Percentiles rank a stretch among this genome's conserved stretches.
Evolutionary conservation across 2,113 vertebrate species (phyloP).

Genomic region (Plecturocebus donacophilus): DNA sequence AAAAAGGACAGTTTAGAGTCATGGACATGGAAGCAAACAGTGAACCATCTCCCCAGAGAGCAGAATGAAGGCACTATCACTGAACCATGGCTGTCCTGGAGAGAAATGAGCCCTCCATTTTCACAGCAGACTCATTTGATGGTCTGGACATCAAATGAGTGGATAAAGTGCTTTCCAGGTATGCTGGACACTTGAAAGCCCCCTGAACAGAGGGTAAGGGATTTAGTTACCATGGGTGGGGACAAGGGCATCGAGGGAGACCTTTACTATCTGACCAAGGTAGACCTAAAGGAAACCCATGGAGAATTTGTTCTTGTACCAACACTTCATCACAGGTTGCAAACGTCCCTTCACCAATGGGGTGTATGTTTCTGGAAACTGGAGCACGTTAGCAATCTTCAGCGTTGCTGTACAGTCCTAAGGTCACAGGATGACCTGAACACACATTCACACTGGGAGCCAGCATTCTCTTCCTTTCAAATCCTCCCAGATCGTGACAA

Average conservation of each 20-base stretch:
- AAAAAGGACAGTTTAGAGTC: neutral
- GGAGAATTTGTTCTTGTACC: neutral
- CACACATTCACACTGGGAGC: neutral
- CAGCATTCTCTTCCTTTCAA: neutral
- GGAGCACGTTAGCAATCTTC: too few species aligned
- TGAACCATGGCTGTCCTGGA: neutral
- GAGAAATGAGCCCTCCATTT: neutral
- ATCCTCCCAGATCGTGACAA: neutral
- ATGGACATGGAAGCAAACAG: neutral
- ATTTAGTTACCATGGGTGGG: neutral
- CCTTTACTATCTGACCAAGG: neutral
- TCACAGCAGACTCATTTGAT: neutral
- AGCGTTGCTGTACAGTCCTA: neutral
- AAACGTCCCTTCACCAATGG: neutral
- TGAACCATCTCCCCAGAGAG: neutral
- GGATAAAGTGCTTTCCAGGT: neutral
- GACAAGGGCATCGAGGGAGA: neutral
- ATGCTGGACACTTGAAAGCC: too few species aligned
- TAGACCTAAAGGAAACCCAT: neutral
- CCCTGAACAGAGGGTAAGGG: neutral
- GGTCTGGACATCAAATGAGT: too few species aligned
- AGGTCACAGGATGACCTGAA: neutral
- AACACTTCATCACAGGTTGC: neutral
- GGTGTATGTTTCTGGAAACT: neutral
- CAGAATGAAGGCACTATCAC: neutral